Base-by-base conservation (phyloP, 2,888 invertebrate genomes). In the Dasysyrphus tricinctus region DNA sequence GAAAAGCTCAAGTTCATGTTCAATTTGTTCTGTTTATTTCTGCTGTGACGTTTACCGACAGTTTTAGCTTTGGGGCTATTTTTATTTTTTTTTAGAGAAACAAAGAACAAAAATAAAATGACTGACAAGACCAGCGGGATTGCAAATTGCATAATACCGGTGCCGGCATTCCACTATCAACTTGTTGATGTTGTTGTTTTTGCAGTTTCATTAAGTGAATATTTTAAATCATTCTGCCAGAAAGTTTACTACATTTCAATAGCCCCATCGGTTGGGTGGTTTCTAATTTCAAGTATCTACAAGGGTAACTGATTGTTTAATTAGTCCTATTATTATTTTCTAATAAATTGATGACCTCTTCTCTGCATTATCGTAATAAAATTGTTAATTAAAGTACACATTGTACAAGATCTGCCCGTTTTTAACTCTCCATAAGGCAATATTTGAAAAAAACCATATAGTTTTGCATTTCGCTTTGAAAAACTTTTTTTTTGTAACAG, bases 1-100 rank as follows among this genome's bases (percentile, higher is more conserved):
- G 70, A 74, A 80, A 69, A 74, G 59, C 51, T 54, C 80, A 80
- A 74, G 74, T 67, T 80, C 57, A 61, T 29, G 51, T 61, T 80
- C 32, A 69, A 9, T n/a, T 19, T 37, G 54, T 61, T 47, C 7
- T 29, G 69, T 54, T 29, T 24, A 19, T 29, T 57, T 75, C 42
- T 19, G 34, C 42, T 47, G 56, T 69, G 67, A 77, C 49, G 57
- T 49, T 11, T 59, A 7, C 12, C 3, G 39, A 19, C 44, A 1
- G 34, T 54, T 65, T 65, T 54, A 67, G 49, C 12, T 24, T 39
- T 12, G 12, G 11, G 12, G 39, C 19, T 77, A 70, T 77, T 77
- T 70, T 29, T 77, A 69, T 47, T 37, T 24, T 47, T 37, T 65
- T 19, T 19, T 32, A 3, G 2, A 6, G 11, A n/a, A 44, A 19